These are phyloP conservation scores for Rhinophrynus dorsalis DNA, from an alignment of 2,797 vertebrate species.

Conservation along the genomic window DNA sequence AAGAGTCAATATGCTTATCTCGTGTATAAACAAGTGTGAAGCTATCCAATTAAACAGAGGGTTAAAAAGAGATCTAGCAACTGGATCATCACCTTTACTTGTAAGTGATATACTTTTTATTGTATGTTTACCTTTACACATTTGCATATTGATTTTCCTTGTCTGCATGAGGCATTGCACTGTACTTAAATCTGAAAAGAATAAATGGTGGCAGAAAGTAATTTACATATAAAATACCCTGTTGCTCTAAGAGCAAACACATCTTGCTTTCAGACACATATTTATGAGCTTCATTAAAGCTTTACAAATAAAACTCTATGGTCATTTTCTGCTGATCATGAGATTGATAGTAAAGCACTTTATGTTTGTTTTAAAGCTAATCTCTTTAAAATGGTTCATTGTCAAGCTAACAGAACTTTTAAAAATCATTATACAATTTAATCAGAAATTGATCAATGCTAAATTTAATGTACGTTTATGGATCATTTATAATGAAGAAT, in stretches of 20 bases:
- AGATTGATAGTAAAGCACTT: constrained; percentile 40
- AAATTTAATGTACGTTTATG: constrained; percentile 24
- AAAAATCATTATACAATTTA: constrained; percentile 30
- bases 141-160: constrained; percentile 68
- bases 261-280: constrained; percentile 54
- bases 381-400: constrained; percentile 35
- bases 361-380: constrained; percentile 44
- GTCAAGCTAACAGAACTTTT: constrained; percentile 27
- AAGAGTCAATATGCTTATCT: too few relatives aligned
- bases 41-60: too few relatives aligned
- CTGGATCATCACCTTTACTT: too few relatives aligned
- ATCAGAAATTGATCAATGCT: constrained; percentile 34
- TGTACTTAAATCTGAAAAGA: constrained; percentile 64
- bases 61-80: too few relatives aligned
- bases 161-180: constrained; percentile 59
- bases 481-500: constrained; percentile 23
- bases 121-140: constrained; percentile 65
- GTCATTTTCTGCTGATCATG: constrained; percentile 42
- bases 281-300: constrained; percentile 54
- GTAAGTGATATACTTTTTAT: too few relatives aligned
- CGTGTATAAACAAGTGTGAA: too few relatives aligned
- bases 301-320: constrained; percentile 48
- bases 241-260: constrained; percentile 64
- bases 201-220: constrained; percentile 69
- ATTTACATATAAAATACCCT: constrained; percentile 59